Evolutionary conservation across 2,113 vertebrate species (phyloP).

Genomic region (Hyla sarda): DNA sequence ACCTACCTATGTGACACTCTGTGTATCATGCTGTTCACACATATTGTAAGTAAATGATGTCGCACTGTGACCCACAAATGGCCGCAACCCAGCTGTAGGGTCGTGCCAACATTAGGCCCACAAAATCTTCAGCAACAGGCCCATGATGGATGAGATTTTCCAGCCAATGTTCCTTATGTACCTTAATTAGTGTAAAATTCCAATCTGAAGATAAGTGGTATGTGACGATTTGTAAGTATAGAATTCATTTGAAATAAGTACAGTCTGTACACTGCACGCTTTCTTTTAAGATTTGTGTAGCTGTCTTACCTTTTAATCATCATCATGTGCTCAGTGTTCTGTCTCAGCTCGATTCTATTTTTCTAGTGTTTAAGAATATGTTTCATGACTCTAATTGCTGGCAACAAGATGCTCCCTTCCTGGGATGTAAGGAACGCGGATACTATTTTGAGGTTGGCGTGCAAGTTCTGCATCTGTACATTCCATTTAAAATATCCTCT

Average conservation of each 20-base stretch:
- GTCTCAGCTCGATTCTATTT: background rate
- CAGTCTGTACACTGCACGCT: background rate
- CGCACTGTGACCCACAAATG: too few species aligned
- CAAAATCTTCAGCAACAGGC: too few species aligned
- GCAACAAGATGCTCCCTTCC: slow-evolving; percentile 25
- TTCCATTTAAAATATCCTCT: slow-evolving; percentile 23
- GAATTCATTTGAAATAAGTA: slow-evolving; percentile 46
- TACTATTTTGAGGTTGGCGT: slow-evolving; percentile 9
- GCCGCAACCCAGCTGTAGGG: too few species aligned
- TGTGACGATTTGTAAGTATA: slow-evolving; percentile 29
- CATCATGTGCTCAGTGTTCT: slow-evolving; percentile 23
- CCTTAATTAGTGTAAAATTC: slow-evolving; percentile 23
- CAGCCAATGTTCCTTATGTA: background rate
- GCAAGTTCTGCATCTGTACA: background rate
- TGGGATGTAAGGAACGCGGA: background rate
- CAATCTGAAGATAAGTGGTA: slow-evolving; percentile 6
- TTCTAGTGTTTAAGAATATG: slow-evolving; percentile 19
- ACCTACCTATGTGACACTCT: too few species aligned
- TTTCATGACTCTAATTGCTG: slow-evolving; percentile 50
- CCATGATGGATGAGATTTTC: background rate
- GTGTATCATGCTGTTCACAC: too few species aligned
- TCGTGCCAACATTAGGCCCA: too few species aligned
- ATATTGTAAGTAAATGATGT: too few species aligned
- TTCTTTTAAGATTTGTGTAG: slow-evolving; percentile 49
- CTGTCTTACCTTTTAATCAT: slow-evolving; percentile 50